A percentile compares a stretch with the other conserved stretches of the same genome.
Conservation (phyloP, 1,140 invertebrate genomes). For the Bradynema listronoti region DNA sequence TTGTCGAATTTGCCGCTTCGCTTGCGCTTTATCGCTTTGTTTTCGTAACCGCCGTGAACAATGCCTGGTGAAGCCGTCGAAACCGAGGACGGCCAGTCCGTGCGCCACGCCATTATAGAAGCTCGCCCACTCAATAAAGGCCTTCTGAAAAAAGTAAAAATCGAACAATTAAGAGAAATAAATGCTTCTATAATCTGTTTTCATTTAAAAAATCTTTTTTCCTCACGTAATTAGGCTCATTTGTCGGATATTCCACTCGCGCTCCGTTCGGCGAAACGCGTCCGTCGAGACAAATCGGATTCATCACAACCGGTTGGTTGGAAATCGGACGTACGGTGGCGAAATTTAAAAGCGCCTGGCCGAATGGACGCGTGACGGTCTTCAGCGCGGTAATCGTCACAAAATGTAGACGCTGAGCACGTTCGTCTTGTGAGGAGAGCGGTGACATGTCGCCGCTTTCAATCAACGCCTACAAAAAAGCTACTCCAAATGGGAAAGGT, state of each 20-base stretch:
- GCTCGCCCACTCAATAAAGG: slow-evolving; percentile 40
- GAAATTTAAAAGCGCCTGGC: slow-evolving; percentile 27
- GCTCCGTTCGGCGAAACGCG: slow-evolving; percentile 23
- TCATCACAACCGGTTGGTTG: slow-evolving; percentile 18
- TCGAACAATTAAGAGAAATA: not conserved
- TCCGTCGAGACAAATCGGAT: slow-evolving; percentile 36
- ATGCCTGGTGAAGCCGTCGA: not conserved
- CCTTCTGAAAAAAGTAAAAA: slow-evolving; percentile 33
- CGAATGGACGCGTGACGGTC: slow-evolving; percentile 38
- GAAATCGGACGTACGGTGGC: slow-evolving; percentile 17
- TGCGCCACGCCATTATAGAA: slow-evolving; percentile 35
- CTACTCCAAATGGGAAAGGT: not conserved
- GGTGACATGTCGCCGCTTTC: too few relatives aligned
- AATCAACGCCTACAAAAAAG: slow-evolving; percentile 7
- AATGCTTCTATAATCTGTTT: not conserved
- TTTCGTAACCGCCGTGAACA: too few relatives aligned
- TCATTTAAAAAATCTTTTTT: not conserved
- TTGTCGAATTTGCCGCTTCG: too few relatives aligned
- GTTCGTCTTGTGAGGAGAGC: too few relatives aligned
- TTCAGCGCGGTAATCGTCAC: slow-evolving; percentile 26
- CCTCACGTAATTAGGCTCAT: slow-evolving; percentile 14
- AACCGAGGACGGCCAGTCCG: slow-evolving; percentile 21
- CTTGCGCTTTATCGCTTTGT: too few relatives aligned
- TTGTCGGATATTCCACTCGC: slow-evolving; percentile 37
- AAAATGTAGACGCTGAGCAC: slow-evolving; percentile 40